Percentiles rank a stretch among this genome's conserved stretches.
These are phyloP conservation scores for Tupiocoris notatus DNA, from an alignment of 2,888 invertebrate species.

Conservation along the genomic window DNA sequence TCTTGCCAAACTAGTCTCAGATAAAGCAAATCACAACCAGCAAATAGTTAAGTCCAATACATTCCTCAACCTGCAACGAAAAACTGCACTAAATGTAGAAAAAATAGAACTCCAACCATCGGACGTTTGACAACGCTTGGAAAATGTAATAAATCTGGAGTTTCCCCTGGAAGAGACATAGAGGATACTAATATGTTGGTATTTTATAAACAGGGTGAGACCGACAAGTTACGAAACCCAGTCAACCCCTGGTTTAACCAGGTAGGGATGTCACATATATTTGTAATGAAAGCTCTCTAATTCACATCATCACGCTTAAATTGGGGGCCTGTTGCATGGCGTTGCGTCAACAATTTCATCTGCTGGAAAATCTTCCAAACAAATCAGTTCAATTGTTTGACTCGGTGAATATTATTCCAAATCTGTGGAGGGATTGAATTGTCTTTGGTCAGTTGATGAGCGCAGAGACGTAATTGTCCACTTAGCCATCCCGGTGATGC, in stretches of 20 bases:
- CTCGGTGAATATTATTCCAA: too few relatives aligned
- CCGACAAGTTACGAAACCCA: conserved; percentile 50
- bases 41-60: too few relatives aligned
- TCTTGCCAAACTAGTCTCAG: too few relatives aligned
- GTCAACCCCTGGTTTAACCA: conserved; percentile 51
- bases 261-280: conserved; percentile 49
- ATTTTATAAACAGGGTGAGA: conserved; percentile 50
- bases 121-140: not conserved
- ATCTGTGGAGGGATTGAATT: too few relatives aligned
- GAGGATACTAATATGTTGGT: conserved; percentile 34
- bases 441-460: too few relatives aligned
- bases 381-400: conserved; percentile 20
- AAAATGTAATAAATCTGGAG: not conserved
- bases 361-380: conserved; percentile 36
- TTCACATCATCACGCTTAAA: conserved; percentile 29
- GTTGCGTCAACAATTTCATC: conserved; percentile 24
- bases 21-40: too few relatives aligned
- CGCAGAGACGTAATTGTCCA: too few relatives aligned
- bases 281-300: conserved; percentile 24
- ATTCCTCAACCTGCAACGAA: too few relatives aligned
- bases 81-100: too few relatives aligned
- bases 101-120: too few relatives aligned
- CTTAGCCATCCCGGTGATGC: too few relatives aligned
- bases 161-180: not conserved
- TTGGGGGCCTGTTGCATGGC: conserved; percentile 37